Conservation (phyloP, 2,888 invertebrate species). For the Callyntrura guangdongensis region DNA sequence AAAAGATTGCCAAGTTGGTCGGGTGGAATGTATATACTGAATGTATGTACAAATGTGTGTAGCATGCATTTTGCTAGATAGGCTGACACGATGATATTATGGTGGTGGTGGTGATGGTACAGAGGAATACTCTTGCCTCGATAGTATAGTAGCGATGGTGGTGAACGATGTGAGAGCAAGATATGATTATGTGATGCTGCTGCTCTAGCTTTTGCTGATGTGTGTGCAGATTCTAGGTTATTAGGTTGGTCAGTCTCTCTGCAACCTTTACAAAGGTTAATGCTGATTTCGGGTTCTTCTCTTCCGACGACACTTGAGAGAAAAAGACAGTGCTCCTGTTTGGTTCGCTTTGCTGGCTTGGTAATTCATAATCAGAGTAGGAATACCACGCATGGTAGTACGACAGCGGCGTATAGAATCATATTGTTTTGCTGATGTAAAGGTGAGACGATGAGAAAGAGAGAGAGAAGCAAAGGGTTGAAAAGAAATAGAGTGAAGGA, state of each 20-base stretch:
- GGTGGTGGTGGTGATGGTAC: conserved; percentile 19
- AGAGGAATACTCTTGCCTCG: conserved; percentile 1
- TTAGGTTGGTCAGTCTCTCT: conserved; percentile 84
- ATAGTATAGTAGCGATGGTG: conserved; percentile 29
- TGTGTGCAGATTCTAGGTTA: conserved; percentile 83
- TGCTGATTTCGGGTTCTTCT: conserved; percentile 79
- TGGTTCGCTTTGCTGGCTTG: conserved; percentile 60
- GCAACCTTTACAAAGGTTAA: conserved; percentile 83
- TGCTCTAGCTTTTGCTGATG: conserved; percentile 4
- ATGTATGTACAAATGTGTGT: not conserved
- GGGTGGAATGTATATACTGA: conserved; percentile 56
- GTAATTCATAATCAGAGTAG: conserved; percentile 36
- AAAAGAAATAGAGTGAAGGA: conserved; percentile 53
- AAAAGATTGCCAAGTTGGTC: conserved; percentile 56
- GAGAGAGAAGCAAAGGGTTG: conserved; percentile 36
- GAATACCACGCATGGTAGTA: not conserved
- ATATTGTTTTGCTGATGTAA: not conserved
- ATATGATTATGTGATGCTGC: conserved; percentile 80
- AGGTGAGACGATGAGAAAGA: conserved; percentile 42
- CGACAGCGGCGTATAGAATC: not conserved
- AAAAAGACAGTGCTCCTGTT: conserved; percentile 38
- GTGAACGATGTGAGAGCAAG: conserved; percentile 79
- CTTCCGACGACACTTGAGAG: conserved; percentile 33
- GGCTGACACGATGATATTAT: conserved; percentile 26
- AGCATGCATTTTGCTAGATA: conserved; percentile 61